A percentile compares a stretch with the other conserved stretches of the same genome.
Conservation (phyloP, 30 jellyfish, hydroid and myxozoan genomes). For the Aurelia aurita region DNA sequence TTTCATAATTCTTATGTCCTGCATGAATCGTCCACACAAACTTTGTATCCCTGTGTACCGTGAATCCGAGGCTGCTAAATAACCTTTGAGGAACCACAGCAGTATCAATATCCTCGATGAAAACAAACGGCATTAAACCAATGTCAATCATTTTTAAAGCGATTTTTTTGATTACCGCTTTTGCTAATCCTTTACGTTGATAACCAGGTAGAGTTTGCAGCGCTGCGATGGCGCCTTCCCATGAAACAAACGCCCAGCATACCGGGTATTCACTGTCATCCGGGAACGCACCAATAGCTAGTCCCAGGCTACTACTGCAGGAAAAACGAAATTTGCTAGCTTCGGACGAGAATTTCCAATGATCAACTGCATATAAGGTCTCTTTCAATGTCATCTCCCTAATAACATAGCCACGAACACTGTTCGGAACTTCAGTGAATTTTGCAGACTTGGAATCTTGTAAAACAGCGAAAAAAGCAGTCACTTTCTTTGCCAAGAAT, state of each 20-base stretch:
- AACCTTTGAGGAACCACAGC: slow-evolving; percentile 38
- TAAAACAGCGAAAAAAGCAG: slow-evolving; percentile 44
- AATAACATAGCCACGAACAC: slow-evolving; percentile 33
- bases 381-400: slow-evolving; percentile 57
- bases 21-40: slow-evolving; percentile 7
- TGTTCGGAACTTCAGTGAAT: not conserved
- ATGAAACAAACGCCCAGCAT: slow-evolving; percentile 63
- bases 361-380: slow-evolving; percentile 40
- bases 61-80: slow-evolving; percentile 59
- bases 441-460: slow-evolving; percentile 1
- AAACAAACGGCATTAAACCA: slow-evolving; percentile 54
- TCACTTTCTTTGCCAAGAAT: not conserved
- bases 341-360: slow-evolving; percentile 54
- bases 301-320: slow-evolving; percentile 32
- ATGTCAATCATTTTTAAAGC: slow-evolving; percentile 9
- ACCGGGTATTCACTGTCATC: slow-evolving; percentile 39
- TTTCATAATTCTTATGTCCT: too few relatives aligned
- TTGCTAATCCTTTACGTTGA: slow-evolving; percentile 60
- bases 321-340: slow-evolving; percentile 39
- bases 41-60: not conserved
- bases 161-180: slow-evolving; percentile 40
- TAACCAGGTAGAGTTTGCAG: slow-evolving; percentile 55
- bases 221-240: slow-evolving; percentile 77
- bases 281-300: slow-evolving; percentile 68
- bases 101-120: slow-evolving; percentile 46